Percentiles rank a stretch among this genome's conserved stretches.
phyloP scores from a whole-genome alignment of 2,888 invertebrate genomes.

The Amphiduros pacificus region DNA sequence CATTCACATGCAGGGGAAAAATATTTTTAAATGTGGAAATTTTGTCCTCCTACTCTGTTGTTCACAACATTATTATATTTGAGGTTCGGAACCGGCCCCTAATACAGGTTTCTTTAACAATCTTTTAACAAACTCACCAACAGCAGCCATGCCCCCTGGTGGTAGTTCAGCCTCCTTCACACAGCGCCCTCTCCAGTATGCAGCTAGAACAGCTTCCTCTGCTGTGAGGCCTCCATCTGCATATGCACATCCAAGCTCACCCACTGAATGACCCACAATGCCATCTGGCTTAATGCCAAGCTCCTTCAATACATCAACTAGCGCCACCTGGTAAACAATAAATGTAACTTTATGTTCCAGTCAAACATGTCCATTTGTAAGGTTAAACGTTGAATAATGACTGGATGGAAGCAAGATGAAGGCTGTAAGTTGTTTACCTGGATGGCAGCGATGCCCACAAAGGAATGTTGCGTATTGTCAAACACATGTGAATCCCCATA shows the following conservation, averaged over 20 bases:
- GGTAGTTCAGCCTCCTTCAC: constrained; percentile 55
- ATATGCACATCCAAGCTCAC: constrained; percentile 93
- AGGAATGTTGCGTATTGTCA: constrained; percentile 85
- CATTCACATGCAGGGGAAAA: too few species aligned
- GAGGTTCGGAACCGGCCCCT: too few species aligned
- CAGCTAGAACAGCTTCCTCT: constrained; percentile 90
- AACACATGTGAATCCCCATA: constrained; percentile 77
- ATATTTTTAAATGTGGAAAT: too few species aligned
- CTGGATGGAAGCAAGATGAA: too few species aligned
- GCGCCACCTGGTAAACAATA: constrained; percentile 69
- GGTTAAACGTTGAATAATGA: too few species aligned
- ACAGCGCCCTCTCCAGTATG: constrained; percentile 77
- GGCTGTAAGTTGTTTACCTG: too few species aligned
- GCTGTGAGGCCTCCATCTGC: constrained; percentile 93
- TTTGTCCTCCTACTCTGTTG: too few species aligned
- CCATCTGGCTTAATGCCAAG: constrained; percentile 84
- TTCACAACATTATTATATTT: too few species aligned
- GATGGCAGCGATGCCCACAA: constrained; percentile 91
- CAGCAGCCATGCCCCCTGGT: constrained; percentile 58
- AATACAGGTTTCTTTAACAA: too few species aligned
- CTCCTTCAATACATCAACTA: constrained; percentile 83
- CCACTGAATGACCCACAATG: constrained; percentile 94
- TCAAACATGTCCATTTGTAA: too few species aligned
- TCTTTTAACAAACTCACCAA: constrained; percentile 42
- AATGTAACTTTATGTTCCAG: neutral